Percentiles rank a stretch among this genome's conserved stretches.
Evolutionary conservation across 2,113 vertebrate species (phyloP).

Genomic region (Dinomys branickii): DNA sequence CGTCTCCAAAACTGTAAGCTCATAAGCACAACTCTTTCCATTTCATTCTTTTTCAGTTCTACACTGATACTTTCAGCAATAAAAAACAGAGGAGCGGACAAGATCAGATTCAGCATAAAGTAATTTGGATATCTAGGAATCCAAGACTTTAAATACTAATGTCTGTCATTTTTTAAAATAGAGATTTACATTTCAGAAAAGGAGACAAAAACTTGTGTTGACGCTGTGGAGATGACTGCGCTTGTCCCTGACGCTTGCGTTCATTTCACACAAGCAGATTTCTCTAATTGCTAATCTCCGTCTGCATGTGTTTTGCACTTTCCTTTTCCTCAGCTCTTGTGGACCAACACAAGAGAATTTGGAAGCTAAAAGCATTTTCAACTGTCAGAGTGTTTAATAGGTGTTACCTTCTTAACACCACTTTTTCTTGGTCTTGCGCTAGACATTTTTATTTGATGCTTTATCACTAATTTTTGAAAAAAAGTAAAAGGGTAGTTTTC

Average conservation of each 20-base stretch:
- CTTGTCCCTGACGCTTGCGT: not conserved
- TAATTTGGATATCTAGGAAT: not conserved
- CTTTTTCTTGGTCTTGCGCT: not conserved
- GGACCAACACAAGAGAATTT: not conserved
- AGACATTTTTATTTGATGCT: not conserved
- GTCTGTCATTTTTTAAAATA: not conserved
- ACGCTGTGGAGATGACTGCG: not conserved
- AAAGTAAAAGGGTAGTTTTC: not conserved
- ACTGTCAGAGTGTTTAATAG: slow-evolving; percentile 30
- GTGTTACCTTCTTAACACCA: slow-evolving; percentile 28
- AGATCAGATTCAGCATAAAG: not conserved
- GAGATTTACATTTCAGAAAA: not conserved
- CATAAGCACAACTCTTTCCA: slow-evolving; percentile 31
- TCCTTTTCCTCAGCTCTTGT: not conserved
- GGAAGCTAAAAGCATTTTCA: slow-evolving; percentile 23
- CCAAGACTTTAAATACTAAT: not conserved
- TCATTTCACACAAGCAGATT: not conserved
- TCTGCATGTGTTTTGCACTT: not conserved
- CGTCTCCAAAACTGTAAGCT: slow-evolving; percentile 62
- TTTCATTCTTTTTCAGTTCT: slow-evolving; percentile 36
- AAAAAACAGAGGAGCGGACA: not conserved
- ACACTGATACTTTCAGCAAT: slow-evolving; percentile 1
- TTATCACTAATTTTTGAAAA: not conserved
- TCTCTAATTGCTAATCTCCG: not conserved
- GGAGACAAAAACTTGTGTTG: not conserved